phyloP scores from a whole-genome alignment of 2,113 vertebrate species.

The Motacilla tschutschensis region DNA sequence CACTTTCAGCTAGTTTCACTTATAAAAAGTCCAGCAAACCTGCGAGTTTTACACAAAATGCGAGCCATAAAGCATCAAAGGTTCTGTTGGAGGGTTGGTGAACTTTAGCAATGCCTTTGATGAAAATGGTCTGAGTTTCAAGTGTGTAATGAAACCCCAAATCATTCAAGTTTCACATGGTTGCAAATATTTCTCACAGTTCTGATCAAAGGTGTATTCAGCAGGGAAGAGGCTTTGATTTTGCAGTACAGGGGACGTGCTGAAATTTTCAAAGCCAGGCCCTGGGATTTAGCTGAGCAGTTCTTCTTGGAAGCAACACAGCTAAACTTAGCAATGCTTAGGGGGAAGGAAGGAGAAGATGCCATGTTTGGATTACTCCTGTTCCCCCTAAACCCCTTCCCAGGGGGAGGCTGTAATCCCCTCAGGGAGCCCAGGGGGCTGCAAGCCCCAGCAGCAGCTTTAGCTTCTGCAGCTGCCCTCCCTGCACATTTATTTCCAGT shows the following conservation, averaged over 20 bases:
- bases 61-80: constrained; percentile 55
- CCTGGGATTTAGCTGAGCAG: constrained; percentile 53
- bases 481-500: background rate
- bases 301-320: constrained; percentile 28
- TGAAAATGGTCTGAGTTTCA: constrained; percentile 68
- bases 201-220: constrained; percentile 71
- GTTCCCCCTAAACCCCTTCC: background rate
- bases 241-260: constrained; percentile 57
- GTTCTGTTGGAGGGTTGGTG: constrained; percentile 42
- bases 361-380: constrained; percentile 11
- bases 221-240: constrained; percentile 67
- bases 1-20: constrained; percentile 23
- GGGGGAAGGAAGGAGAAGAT: background rate
- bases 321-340: constrained; percentile 49
- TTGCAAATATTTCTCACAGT: constrained; percentile 69
- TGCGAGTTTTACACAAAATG: constrained; percentile 26
- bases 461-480: background rate
- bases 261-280: constrained; percentile 64
- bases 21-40: constrained; percentile 31
- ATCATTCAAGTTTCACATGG: constrained; percentile 69
- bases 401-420: background rate
- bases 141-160: constrained; percentile 68
- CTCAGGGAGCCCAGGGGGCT: background rate
- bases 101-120: constrained; percentile 66
- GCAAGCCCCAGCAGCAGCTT: background rate